phyloP scores from a whole-genome alignment of 2,113 vertebrate species.

The Picathartes gymnocephalus region DNA sequence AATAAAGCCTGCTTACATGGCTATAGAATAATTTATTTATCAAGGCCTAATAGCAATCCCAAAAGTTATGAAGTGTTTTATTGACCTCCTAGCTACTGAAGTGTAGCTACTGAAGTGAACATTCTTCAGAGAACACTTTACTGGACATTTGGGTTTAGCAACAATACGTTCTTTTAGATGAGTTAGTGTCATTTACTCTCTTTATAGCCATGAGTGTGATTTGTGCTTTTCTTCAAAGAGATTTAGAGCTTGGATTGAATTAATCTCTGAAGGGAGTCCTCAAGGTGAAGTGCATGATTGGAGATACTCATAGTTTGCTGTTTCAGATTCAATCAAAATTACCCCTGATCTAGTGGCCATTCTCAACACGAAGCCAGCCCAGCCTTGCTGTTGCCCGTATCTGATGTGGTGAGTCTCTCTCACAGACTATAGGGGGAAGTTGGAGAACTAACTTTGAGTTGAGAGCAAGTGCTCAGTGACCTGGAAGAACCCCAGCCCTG shows the following conservation, averaged over 20 bases:
- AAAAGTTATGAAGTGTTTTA: background rate
- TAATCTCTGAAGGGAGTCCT: background rate
- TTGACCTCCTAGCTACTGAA: background rate
- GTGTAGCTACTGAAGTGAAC: background rate
- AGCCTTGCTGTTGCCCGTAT: accelerated
- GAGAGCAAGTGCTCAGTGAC: background rate
- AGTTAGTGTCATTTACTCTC: background rate
- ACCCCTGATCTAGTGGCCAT: background rate
- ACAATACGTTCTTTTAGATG: background rate
- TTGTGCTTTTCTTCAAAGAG: background rate
- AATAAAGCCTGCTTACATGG: background rate
- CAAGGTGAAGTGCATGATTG: background rate
- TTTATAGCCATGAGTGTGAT: background rate
- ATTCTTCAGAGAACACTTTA: background rate
- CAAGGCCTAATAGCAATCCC: background rate
- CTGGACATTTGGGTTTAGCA: background rate
- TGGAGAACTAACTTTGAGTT: background rate
- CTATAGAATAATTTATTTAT: background rate
- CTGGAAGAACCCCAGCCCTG: background rate
- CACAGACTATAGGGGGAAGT: background rate
- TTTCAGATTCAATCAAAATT: background rate
- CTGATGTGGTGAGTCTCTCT: background rate
- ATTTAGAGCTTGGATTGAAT: background rate
- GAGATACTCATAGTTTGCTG: background rate
- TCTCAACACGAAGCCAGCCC: background rate